phyloP scores from a whole-genome alignment of 2,113 vertebrate genomes.

The Salvelinus sp. region DNA sequence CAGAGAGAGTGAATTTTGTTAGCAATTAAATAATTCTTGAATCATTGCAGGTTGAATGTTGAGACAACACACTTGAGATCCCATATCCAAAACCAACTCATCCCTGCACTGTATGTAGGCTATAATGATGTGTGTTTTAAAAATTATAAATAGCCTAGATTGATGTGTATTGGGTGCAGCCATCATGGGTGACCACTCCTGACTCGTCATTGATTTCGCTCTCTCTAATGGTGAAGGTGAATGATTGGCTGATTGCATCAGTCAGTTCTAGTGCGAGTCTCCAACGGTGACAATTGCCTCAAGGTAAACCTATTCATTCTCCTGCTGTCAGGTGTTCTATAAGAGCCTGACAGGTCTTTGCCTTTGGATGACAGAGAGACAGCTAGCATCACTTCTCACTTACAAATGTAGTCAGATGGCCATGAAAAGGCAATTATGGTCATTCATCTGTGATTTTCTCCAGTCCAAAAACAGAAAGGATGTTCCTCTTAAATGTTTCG shows the following conservation, averaged over 20 bases:
- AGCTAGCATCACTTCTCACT: neutral
- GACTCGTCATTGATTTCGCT: neutral
- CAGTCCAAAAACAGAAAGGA: neutral
- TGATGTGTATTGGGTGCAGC: neutral
- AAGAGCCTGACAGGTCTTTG: neutral
- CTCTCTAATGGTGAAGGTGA: neutral
- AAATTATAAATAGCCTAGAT: neutral
- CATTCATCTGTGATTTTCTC: neutral
- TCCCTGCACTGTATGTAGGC: neutral
- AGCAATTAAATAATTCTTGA: too few relatives aligned
- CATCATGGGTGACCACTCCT: neutral
- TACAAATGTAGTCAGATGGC: neutral
- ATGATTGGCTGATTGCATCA: neutral
- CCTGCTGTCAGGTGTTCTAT: neutral
- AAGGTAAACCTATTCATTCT: neutral
- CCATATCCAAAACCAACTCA: neutral
- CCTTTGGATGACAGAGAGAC: neutral
- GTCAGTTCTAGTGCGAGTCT: neutral
- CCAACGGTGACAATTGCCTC: neutral
- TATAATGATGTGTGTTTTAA: neutral
- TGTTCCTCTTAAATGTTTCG: neutral
- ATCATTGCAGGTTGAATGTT: neutral
- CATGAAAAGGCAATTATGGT: neutral
- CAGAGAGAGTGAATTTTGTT: too few relatives aligned
- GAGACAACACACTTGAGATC: neutral